Base-by-base conservation (phyloP, 2,113 vertebrate genomes). In the Chionodraco myersi region DNA sequence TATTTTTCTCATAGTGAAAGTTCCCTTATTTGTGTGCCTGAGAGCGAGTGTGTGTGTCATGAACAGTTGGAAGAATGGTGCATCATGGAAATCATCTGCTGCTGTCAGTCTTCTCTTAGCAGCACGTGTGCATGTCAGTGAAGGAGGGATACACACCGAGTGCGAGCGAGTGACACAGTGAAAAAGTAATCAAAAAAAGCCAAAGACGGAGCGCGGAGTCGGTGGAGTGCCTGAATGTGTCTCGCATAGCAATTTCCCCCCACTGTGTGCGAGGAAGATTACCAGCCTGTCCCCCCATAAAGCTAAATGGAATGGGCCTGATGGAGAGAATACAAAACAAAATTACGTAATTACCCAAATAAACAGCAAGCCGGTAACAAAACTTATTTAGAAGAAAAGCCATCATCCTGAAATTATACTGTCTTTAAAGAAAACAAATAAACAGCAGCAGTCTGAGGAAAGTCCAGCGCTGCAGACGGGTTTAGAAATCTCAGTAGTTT, bases 31-130 rank as follows among this genome's bases (percentile, higher is more conserved):
- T 88, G 63, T 62, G 79, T 18, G 30, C 51, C 53, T 1, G 34
- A 67, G 26, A 18, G 48, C 51, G 30, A 45, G 80, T 41, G 77
- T 30, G 72, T 75, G 79, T 77, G 83, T 83, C 82, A 63, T 16
- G 60, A 86, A 82, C 83, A 86, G 86, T 89, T 89, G 82, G 81
- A 78, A 79, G 84, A 86, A 80, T 36, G 83, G 74, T 53, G 80
- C 81, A 91, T 92, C 90, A 92, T 94, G 93, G 91, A 91, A 92
- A 90, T 94, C 94, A 95, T 89, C 94, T 95, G 94, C 80, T 52
- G 87, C 93, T 92, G 94, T 94, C 95, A 94, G 84, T 95, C 94
- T 90, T 58, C 77, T 75, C 79, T 81, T 34, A 67, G 86, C 78
- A 56, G 82, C 87, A 90, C 80, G 83, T 89, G 88, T 88, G 87